phyloP scores from a whole-genome alignment of 2,797 vertebrate species.

The Manis crassicaudata region DNA sequence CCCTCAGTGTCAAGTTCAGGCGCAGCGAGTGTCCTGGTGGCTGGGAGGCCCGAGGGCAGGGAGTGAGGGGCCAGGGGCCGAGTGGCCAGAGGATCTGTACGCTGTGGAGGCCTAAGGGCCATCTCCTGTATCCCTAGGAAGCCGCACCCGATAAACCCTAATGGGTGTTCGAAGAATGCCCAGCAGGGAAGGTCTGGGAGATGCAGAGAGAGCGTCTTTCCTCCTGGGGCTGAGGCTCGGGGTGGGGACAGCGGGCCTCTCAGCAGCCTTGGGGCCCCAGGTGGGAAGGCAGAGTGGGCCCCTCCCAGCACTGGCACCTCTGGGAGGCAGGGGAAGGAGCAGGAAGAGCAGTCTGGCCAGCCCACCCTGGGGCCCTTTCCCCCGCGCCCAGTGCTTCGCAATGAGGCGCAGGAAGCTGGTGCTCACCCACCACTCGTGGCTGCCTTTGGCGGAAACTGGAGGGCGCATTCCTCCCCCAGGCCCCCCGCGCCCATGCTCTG shows the following conservation, averaged over 20 bases:
- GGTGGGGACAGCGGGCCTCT: background rate
- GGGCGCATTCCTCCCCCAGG: background rate
- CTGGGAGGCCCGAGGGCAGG: background rate
- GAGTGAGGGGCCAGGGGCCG: background rate
- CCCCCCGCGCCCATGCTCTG: too few species aligned
- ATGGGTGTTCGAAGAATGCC: conserved; percentile 63
- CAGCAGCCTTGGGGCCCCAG: background rate
- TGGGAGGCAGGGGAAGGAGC: background rate
- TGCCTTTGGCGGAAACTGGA: background rate
- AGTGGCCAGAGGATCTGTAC: background rate
- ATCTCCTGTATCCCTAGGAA: conserved; percentile 21
- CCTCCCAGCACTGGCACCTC: background rate
- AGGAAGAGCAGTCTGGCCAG: background rate
- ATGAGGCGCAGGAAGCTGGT: too few species aligned
- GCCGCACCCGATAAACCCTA: conserved; percentile 57
- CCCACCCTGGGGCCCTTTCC: background rate
- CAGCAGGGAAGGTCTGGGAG: background rate
- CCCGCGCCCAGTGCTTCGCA: background rate
- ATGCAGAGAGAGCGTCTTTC: background rate
- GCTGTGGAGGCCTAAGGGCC: background rate
- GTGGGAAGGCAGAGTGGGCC: background rate
- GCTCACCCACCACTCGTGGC: too few species aligned
- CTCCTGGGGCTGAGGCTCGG: conserved; percentile 19
- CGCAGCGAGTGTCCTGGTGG: background rate
- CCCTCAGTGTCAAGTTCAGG: background rate